Conservation (phyloP, 1,140 invertebrate species). For the Cyclina sinensis region DNA sequence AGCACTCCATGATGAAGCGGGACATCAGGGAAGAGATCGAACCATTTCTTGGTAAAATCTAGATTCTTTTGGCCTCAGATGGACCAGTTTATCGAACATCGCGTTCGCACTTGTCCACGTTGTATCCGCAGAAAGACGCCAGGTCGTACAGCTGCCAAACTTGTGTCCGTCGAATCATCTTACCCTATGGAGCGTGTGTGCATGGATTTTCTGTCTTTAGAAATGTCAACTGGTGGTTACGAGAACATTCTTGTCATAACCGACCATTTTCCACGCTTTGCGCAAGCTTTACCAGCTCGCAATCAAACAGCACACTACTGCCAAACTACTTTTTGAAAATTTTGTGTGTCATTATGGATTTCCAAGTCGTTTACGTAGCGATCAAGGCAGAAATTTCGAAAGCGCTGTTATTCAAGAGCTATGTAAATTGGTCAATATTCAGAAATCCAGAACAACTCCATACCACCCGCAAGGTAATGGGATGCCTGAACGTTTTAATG, state of each 20-base stretch:
- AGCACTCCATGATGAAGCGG: slow-evolving; percentile 57
- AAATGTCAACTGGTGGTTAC: slow-evolving; percentile 46
- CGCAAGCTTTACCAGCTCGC: slow-evolving; percentile 11
- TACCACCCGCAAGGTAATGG: slow-evolving; percentile 35
- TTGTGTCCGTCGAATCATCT: slow-evolving; percentile 22
- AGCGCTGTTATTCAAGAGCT: slow-evolving; percentile 37
- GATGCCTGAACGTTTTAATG: slow-evolving; percentile 19
- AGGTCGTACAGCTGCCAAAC: neutral
- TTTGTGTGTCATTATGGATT: slow-evolving; percentile 45
- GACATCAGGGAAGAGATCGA: slow-evolving; percentile 9
- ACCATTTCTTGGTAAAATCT: neutral
- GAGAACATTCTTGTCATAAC: slow-evolving; percentile 55
- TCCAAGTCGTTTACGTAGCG: slow-evolving; percentile 44
- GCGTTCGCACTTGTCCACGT: slow-evolving; percentile 25
- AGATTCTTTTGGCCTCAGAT: slow-evolving; percentile 64
- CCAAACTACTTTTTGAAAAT: slow-evolving; percentile 45
- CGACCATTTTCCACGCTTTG: slow-evolving; percentile 63
- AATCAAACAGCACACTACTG: slow-evolving; percentile 48
- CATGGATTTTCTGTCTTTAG: no score
- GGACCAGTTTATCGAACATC: neutral
- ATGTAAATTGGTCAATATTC: neutral
- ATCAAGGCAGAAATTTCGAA: slow-evolving; percentile 58
- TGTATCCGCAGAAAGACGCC: slow-evolving; percentile 46
- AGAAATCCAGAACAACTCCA: slow-evolving; percentile 21
- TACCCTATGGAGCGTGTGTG: slow-evolving; percentile 60